Base-by-base conservation (phyloP, 2,888 invertebrate genomes). In the Tiliacea aurago region DNA sequence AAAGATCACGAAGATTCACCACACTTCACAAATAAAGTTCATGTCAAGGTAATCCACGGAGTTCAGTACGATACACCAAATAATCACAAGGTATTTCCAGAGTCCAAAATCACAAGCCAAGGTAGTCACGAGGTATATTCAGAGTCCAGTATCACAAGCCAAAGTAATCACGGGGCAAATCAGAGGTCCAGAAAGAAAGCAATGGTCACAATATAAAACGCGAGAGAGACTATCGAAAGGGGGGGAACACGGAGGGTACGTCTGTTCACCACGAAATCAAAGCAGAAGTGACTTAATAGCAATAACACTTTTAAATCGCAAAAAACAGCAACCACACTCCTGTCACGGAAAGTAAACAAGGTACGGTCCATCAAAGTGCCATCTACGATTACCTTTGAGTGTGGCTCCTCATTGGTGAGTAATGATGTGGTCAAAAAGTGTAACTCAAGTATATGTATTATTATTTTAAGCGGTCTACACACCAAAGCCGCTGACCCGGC, bases 181-280 rank as follows among this genome's bases (percentile, higher is more conserved):
- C 49, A n/a, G 64, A 49, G 64, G 33, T 64, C 64, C 64, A 49
- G 33, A 64, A 64, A 49, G 33, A 47, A 64, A 64, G 33, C 47
- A 64, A 15, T 2, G 64, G 64, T 64, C 49, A 64, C 37, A 64
- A 33, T 49, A 64, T 9, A n/a, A 37, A 64, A 10, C 37, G 45
- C 15, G 33, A 64, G 33, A 64, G 33, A 64, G 2, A 28, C 37
- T 5, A 20, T 33, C 20, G 20, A 37, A 58, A 37, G 6, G 58
- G 49, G 58, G 49, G 49, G 49, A 49, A 49, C 49, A 33, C 45
- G 28, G 45, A 63, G 45, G 47, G 45, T 47, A 63, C 62, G 62
- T 63, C 62, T 63, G 62, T 47, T 28, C 62, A 63, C 20, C 47
- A 45, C 64, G 64, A 49, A 64, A 49, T n/a, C 33, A 64, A 64